Evolutionary conservation across 2,888 invertebrate species (phyloP).

Genomic region (Pheosia tremula): DNA sequence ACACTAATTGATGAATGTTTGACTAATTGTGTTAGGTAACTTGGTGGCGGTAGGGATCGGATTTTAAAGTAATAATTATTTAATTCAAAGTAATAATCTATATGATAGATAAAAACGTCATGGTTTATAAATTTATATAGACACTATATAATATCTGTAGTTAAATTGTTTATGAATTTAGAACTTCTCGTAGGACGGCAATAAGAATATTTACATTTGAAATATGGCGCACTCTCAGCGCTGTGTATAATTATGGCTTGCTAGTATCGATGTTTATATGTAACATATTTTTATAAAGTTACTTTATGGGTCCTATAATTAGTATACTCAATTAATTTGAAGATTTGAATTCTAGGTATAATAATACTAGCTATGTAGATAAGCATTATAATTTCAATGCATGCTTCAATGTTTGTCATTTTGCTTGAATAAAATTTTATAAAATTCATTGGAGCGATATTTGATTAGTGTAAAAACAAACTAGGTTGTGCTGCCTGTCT

Average conservation of each 20-base stretch:
- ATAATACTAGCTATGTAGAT: constrained; percentile 57
- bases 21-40: constrained; percentile 42
- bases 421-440: constrained; percentile 76
- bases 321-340: constrained; percentile 38
- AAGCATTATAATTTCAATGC: constrained; percentile 65
- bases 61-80: constrained; percentile 39
- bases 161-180: constrained; percentile 38
- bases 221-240: constrained; percentile 21
- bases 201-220: constrained; percentile 39
- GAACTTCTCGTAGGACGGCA: constrained; percentile 40
- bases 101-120: constrained; percentile 50
- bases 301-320: constrained; percentile 40
- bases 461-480: constrained; percentile 37
- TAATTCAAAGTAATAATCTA: constrained; percentile 39
- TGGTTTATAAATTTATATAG: constrained; percentile 50
- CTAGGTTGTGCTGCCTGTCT: constrained; percentile 13
- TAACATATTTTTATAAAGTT: constrained; percentile 57
- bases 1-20: constrained; percentile 31
- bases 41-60: constrained; percentile 68
- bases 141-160: constrained; percentile 40
- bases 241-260: constrained; percentile 27
- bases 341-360: constrained; percentile 41
- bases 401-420: constrained; percentile 77
- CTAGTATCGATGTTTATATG: constrained; percentile 49
- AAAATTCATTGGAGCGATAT: constrained; percentile 56